Conservation (phyloP, 2,888 invertebrate genomes). For the Cacoxenus indagator region DNA sequence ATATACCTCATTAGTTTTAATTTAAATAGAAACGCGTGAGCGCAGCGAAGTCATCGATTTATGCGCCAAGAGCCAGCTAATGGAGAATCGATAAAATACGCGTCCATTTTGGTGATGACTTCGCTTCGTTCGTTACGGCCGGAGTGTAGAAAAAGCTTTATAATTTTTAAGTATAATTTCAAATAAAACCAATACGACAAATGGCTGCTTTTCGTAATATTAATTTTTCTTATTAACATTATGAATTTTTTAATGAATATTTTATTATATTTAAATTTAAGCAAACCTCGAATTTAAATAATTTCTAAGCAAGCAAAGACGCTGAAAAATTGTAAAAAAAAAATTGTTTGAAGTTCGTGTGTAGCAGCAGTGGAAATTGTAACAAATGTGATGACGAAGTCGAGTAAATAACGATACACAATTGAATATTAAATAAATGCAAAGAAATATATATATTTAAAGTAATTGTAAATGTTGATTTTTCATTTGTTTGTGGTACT, state of each 20-base stretch:
- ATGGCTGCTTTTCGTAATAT: constrained; percentile 13
- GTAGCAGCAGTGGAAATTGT: neutral
- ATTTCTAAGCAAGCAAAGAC: constrained; percentile 46
- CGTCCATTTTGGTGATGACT: neutral
- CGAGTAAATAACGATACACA: constrained; percentile 29
- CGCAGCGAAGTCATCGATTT: neutral
- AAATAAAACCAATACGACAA: neutral
- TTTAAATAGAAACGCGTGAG: constrained; percentile 34
- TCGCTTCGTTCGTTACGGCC: neutral
- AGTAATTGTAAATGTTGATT: constrained; percentile 2
- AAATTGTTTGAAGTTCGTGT: constrained; percentile 43
- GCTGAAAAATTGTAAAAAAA: constrained; percentile 37
- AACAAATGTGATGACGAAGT: constrained; percentile 33
- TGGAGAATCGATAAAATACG: neutral
- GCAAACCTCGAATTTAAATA: constrained; percentile 57
- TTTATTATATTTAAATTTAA: constrained; percentile 18
- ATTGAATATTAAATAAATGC: neutral
- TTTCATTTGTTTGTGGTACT: neutral
- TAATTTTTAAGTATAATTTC: constrained; percentile 42
- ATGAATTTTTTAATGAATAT: neutral
- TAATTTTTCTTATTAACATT: neutral
- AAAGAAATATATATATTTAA: neutral
- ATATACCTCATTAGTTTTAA: constrained; percentile 67
- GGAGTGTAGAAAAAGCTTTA: constrained; percentile 47
- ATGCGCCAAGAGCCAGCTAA: no score